A percentile compares a stretch with the other conserved stretches of the same genome.
Evolutionary conservation across 1,140 invertebrate genomes (phyloP).

Genomic region (Euschistus heros): DNA sequence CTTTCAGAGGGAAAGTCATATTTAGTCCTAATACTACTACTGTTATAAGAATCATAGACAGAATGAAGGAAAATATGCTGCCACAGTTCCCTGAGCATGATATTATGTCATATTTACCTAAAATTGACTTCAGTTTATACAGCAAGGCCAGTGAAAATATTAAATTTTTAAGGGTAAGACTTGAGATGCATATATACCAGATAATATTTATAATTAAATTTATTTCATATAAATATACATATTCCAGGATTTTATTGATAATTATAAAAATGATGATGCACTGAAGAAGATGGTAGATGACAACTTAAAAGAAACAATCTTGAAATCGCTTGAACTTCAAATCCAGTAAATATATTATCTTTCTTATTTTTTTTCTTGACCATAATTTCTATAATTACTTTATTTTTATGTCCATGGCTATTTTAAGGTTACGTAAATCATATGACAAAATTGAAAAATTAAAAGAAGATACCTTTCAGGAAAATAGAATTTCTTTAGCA

Average conservation of each 20-base stretch:
- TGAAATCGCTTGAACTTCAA: too few relatives aligned
- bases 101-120: background rate
- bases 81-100: background rate
- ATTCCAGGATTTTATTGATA: background rate
- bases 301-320: too few relatives aligned
- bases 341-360: too few relatives aligned
- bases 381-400: too few relatives aligned
- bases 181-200: background rate
- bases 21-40: constrained; percentile 28
- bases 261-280: background rate
- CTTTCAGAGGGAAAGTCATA: constrained; percentile 31
- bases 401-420: too few relatives aligned
- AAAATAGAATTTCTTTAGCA: background rate
- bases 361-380: too few relatives aligned
- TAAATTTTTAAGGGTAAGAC: background rate
- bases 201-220: constrained; percentile 10
- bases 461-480: constrained; percentile 2
- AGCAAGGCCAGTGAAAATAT: background rate
- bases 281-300: too few relatives aligned
- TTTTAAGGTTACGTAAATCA: background rate
- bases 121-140: background rate
- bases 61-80: constrained; percentile 20
- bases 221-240: background rate
- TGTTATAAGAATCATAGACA: constrained; percentile 25
- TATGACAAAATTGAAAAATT: constrained; percentile 11